phyloP scores from a whole-genome alignment of 2,888 invertebrate genomes.

The Laothoe populi region DNA sequence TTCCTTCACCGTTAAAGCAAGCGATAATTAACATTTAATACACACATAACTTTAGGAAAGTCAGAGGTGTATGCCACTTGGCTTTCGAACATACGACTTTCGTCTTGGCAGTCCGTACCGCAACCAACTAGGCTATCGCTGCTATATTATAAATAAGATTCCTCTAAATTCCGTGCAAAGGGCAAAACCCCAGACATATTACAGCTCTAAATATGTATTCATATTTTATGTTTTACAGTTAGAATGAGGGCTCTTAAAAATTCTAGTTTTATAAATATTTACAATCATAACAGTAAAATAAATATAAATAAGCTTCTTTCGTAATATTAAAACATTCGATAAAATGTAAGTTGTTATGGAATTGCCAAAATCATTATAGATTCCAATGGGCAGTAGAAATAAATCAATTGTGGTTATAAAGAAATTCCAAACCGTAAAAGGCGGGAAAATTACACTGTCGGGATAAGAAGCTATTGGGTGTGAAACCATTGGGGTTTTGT shows the following conservation, averaged over 20 bases:
- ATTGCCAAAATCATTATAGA: constrained; percentile 17
- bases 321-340: neutral
- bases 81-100: too few relatives aligned
- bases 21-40: too few relatives aligned
- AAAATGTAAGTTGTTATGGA: constrained; percentile 15
- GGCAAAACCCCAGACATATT: neutral
- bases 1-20: too few relatives aligned
- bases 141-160: too few relatives aligned
- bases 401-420: constrained; percentile 47
- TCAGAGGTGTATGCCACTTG: too few relatives aligned
- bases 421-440: constrained; percentile 53
- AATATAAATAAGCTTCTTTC: neutral
- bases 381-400: constrained; percentile 21
- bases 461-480: constrained; percentile 57
- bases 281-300: neutral
- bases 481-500: constrained; percentile 51
- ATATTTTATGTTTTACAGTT: neutral
- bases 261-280: neutral
- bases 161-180: too few relatives aligned
- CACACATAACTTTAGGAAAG: too few relatives aligned
- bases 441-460: constrained; percentile 60
- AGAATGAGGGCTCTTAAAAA: neutral
- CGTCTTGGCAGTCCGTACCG: too few relatives aligned
- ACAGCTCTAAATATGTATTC: neutral
- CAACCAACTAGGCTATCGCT: too few relatives aligned